Conservation (phyloP, 2,797 vertebrate genomes). For the Phalanger gymnotis region DNA sequence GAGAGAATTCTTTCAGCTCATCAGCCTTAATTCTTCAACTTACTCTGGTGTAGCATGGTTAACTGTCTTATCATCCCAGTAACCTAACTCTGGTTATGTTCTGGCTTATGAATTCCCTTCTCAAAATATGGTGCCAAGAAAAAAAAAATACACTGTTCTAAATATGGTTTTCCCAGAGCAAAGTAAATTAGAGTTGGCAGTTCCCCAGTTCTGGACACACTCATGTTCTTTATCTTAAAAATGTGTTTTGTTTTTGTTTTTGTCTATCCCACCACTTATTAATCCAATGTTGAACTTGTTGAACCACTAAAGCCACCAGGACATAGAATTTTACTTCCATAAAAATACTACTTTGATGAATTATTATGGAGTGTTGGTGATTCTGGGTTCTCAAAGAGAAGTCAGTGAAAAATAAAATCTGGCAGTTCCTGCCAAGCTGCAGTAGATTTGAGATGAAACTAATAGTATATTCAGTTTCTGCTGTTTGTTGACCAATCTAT, state of each 20-base stretch:
- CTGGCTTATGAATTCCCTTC: not conserved
- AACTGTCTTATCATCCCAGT: not conserved
- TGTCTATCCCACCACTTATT: not conserved
- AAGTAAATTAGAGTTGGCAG: not conserved
- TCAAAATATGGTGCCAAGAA: not conserved
- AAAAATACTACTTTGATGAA: not conserved
- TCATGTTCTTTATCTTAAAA: not conserved
- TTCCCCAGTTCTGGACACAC: not conserved
- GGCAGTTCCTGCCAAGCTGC: not conserved
- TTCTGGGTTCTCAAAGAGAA: not conserved
- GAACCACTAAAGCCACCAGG: not conserved
- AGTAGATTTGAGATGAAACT: not conserved
- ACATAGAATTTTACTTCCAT: not conserved
- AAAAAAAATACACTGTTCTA: not conserved
- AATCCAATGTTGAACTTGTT: not conserved
- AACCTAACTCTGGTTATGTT: not conserved
- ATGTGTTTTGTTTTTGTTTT: not conserved
- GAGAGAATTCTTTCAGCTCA: not conserved
- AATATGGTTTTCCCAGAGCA: not conserved
- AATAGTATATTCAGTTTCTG: not conserved
- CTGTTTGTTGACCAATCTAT: not conserved
- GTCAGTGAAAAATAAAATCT: not conserved
- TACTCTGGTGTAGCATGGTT: not conserved
- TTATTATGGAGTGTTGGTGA: not conserved
- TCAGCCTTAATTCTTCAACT: not conserved